Evolutionary conservation across 1,140 invertebrate species (phyloP).

Genomic region (Drosophila malerkotliana): DNA sequence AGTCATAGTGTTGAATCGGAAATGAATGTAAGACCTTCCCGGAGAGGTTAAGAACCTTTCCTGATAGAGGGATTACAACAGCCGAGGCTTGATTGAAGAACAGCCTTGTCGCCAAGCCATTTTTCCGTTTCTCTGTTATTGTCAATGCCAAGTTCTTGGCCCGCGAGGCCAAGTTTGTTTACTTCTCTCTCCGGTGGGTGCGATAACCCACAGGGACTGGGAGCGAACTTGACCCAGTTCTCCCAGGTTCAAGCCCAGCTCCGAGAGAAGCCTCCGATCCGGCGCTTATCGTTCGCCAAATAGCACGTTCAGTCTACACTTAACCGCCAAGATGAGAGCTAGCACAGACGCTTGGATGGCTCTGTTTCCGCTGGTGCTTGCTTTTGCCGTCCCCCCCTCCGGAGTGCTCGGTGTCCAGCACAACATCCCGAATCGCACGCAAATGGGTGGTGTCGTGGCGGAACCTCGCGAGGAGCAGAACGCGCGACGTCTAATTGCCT

Average conservation of each 20-base stretch:
- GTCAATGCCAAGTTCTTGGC: conserved; percentile 45
- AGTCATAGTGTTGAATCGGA: not conserved
- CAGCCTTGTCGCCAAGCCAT: conserved; percentile 16
- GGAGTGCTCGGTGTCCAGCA: conserved; percentile 8
- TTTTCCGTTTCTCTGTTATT: conserved; percentile 4
- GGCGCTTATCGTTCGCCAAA: conserved; percentile 12
- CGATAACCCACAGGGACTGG: conserved; percentile 59
- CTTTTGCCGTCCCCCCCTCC: not conserved
- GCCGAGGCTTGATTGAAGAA: not conserved
- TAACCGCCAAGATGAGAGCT: conserved; percentile 61
- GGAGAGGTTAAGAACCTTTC: not conserved
- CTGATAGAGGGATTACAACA: not conserved
- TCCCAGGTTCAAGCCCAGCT: conserved; percentile 55
- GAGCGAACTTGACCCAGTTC: conserved; percentile 65
- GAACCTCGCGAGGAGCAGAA: conserved; percentile 47
- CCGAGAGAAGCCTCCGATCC: conserved; percentile 29
- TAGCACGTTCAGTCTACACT: conserved; percentile 48
- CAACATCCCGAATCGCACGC: conserved; percentile 42
- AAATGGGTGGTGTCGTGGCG: conserved; percentile 1
- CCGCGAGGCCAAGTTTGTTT: conserved; percentile 59
- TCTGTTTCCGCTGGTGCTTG: conserved; percentile 9
- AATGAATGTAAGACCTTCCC: not conserved
- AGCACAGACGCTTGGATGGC: conserved; percentile 29
- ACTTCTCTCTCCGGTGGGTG: conserved; percentile 40
- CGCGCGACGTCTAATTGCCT: conserved; percentile 52